These are phyloP conservation scores for Merops nubicus DNA, from an alignment of 2,113 vertebrate genomes.

Conservation along the genomic window DNA sequence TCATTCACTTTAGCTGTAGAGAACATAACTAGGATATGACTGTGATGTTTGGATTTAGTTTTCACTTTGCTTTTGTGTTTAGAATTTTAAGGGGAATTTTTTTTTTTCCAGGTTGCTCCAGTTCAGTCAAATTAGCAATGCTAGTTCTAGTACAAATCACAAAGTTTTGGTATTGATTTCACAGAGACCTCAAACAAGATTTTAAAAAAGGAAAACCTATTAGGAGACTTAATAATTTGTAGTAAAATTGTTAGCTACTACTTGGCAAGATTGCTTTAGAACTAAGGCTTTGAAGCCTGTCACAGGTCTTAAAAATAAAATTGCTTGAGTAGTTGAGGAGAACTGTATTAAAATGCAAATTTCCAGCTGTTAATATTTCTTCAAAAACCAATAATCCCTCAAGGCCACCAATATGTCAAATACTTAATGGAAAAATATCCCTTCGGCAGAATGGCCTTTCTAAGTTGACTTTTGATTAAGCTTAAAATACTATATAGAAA, in stretches of 20 bases:
- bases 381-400: conserved; percentile 99
- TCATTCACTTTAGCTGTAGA: conserved; percentile 21
- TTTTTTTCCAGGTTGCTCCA: conserved; percentile 5
- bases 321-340: conserved; percentile 94
- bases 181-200: conserved; percentile 72
- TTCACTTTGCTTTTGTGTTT: neutral
- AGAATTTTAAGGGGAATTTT: neutral
- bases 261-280: conserved; percentile 87
- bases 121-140: conserved; percentile 66
- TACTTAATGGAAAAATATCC: conserved; percentile 99
- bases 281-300: conserved; percentile 88
- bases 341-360: conserved; percentile 99
- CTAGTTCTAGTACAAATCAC: conserved; percentile 61
- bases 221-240: conserved; percentile 80
- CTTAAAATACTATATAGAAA: conserved; percentile 88
- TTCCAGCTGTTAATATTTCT: conserved; percentile 99
- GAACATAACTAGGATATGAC: neutral
- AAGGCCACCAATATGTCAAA: conserved; percentile 99
- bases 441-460: conserved; percentile 93
- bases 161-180: conserved; percentile 81
- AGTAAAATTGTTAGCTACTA: conserved; percentile 82
- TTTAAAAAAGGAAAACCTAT: conserved; percentile 72
- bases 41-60: neutral
- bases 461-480: conserved; percentile 98
- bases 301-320: conserved; percentile 94